Conservation (phyloP, 2,888 invertebrate genomes). For the Lumbricus terrestris region DNA sequence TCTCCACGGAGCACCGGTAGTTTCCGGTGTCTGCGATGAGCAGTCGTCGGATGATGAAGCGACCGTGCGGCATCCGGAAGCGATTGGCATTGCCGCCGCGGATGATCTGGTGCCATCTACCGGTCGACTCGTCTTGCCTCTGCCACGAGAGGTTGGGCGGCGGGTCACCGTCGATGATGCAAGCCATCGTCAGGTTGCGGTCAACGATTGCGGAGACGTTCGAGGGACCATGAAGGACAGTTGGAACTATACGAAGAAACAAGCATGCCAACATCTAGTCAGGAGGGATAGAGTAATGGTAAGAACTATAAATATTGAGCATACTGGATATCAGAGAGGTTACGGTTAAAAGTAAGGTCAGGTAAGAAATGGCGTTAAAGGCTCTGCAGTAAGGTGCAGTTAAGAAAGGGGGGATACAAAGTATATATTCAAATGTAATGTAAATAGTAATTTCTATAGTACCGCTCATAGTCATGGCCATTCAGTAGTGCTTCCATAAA, state of each 20-base stretch:
- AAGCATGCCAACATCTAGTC: not conserved
- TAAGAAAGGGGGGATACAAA: too few relatives aligned
- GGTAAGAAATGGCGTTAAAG: too few relatives aligned
- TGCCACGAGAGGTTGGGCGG: not conserved
- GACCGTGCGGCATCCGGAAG: not conserved
- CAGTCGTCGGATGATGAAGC: conserved; percentile 15
- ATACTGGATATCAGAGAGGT: too few relatives aligned
- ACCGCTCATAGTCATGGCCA: too few relatives aligned
- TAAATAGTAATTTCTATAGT: too few relatives aligned
- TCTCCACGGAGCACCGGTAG: conserved; percentile 27
- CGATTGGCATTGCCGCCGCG: not conserved
- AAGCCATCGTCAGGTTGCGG: not conserved
- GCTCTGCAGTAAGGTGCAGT: too few relatives aligned
- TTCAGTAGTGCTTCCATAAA: too few relatives aligned
- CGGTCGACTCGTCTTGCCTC: not conserved
- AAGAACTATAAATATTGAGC: too few relatives aligned
- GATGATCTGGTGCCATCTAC: not conserved
- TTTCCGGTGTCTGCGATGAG: conserved; percentile 21
- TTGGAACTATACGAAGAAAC: not conserved
- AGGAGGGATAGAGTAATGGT: not conserved
- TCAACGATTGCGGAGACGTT: conserved; percentile 18
- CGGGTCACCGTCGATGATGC: not conserved
- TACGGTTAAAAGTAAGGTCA: too few relatives aligned
- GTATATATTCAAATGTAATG: too few relatives aligned
- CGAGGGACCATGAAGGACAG: not conserved